Percentiles rank a stretch among this genome's conserved stretches.
phyloP scores from a whole-genome alignment of 2,888 invertebrate genomes.

The Metopia argyrocephala region DNA sequence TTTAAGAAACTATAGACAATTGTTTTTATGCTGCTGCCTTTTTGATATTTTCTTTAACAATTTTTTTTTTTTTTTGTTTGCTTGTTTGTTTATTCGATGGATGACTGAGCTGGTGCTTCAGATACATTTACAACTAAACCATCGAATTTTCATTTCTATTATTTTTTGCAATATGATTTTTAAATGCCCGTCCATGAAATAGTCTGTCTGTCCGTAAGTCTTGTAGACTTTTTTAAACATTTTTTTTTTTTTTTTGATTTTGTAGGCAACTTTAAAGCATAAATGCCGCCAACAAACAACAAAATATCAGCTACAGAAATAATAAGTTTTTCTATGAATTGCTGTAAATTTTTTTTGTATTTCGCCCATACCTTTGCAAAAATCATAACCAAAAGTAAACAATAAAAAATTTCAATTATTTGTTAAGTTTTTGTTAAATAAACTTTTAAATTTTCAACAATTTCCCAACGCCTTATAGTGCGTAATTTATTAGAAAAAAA shows the following conservation, averaged over 20 bases:
- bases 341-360: conserved; percentile 13
- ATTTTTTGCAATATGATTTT: conserved; percentile 37
- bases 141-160: conserved; percentile 29
- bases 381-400: conserved; percentile 23
- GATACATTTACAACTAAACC: conserved; percentile 41
- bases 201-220: conserved; percentile 1
- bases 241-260: conserved; percentile 6
- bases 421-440: conserved; percentile 36
- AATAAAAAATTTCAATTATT: conserved; percentile 43
- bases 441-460: conserved; percentile 19
- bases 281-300: conserved; percentile 47
- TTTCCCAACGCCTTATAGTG: conserved; percentile 9
- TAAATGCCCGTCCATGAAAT: not conserved
- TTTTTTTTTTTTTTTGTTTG: not conserved
- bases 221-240: conserved; percentile 8
- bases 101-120: conserved; percentile 9
- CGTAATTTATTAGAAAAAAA: not conserved
- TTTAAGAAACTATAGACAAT: conserved; percentile 50
- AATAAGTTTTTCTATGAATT: conserved; percentile 6
- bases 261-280: conserved; percentile 47
- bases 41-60: not conserved
- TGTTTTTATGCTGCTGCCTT: conserved; percentile 40
- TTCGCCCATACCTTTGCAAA: not conserved
- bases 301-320: conserved; percentile 1
- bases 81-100: conserved; percentile 4